These are phyloP conservation scores for Quadroppia sp. DNA, from an alignment of 2,888 invertebrate genomes.

Conservation along the genomic window DNA sequence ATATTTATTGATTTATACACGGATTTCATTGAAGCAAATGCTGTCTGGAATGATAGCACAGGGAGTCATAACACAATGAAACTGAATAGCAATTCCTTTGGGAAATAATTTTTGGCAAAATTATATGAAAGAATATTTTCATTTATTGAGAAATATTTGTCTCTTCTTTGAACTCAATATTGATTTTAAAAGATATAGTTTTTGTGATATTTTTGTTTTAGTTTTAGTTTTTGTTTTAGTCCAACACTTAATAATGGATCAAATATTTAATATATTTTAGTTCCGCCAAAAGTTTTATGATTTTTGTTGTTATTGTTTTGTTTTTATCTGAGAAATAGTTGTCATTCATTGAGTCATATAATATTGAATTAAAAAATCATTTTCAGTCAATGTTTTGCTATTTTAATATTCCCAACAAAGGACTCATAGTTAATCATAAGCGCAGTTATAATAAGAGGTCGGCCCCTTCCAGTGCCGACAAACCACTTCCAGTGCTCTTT, in stretches of 20 bases:
- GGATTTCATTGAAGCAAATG: too few species aligned
- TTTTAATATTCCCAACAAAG: background rate
- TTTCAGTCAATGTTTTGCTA: background rate
- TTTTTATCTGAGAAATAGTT: background rate
- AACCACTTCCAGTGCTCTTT: background rate
- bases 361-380: background rate
- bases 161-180: too few species aligned
- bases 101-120: too few species aligned
- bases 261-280: constrained; percentile 13
- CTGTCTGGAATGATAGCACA: too few species aligned
- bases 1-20: too few species aligned
- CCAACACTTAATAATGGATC: background rate
- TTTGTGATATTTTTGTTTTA: background rate
- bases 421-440: background rate
- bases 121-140: too few species aligned
- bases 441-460: background rate
- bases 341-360: background rate
- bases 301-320: background rate
- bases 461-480: background rate
- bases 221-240: too few species aligned
- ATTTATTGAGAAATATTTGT: too few species aligned
- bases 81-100: too few species aligned
- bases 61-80: too few species aligned
- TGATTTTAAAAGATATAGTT: background rate
- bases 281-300: background rate